Conservation (phyloP, 2,113 vertebrate species). For the Psittacara wagleri region DNA sequence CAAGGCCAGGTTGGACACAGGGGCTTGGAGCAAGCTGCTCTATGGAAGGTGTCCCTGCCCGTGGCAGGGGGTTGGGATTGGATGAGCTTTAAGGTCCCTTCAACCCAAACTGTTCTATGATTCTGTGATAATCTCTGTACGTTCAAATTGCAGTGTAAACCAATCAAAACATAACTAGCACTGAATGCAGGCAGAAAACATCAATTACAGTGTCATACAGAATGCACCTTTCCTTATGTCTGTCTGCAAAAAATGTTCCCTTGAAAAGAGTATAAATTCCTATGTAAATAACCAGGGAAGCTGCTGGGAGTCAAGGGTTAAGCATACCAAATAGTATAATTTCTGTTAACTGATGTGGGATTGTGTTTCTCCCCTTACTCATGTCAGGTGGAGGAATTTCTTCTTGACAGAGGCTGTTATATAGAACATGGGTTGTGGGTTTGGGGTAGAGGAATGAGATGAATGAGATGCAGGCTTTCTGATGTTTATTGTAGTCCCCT, state of each 20-base stretch:
- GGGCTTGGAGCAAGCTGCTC: not conserved
- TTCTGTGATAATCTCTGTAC: not conserved
- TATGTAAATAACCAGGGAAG: not conserved
- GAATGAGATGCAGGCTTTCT: no score
- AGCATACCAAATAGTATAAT: not conserved
- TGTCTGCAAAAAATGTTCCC: not conserved
- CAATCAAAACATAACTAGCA: not conserved
- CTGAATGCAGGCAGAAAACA: not conserved
- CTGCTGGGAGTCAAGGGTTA: not conserved
- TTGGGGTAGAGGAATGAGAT: not conserved
- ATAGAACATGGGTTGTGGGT: not conserved
- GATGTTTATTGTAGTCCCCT: not conserved
- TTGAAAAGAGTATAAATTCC: not conserved
- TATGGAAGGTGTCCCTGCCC: not conserved
- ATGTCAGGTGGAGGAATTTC: not conserved
- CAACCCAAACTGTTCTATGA: not conserved
- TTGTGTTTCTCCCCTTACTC: not conserved
- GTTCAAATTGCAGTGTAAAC: not conserved
- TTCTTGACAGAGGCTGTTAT: not conserved
- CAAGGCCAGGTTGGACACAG: not conserved
- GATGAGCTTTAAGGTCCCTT: not conserved
- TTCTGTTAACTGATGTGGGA: not conserved
- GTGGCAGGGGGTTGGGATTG: accelerated
- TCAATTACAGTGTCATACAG: not conserved
- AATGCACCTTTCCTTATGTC: not conserved